Evolutionary conservation across 2,113 vertebrate species (phyloP).

Genomic region (Psophia crepitans): DNA sequence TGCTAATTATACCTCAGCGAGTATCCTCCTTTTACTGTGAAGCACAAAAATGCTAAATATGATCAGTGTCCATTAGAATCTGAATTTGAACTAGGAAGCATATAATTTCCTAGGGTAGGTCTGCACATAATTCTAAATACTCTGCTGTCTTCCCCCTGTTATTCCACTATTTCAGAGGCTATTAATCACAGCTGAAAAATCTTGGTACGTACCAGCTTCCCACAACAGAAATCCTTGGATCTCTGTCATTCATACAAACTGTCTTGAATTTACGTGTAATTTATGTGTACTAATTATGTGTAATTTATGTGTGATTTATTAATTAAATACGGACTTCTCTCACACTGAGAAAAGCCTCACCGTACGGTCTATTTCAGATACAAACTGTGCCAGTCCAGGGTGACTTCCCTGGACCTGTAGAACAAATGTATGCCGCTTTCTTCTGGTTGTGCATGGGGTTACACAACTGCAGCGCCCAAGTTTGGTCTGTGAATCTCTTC

Average conservation of each 20-base stretch:
- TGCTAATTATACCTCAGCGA: not conserved
- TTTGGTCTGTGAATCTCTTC: not conserved
- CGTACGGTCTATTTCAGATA: not conserved
- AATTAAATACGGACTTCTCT: not conserved
- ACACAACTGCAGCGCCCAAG: not conserved
- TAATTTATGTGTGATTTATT: not conserved
- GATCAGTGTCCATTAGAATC: not conserved
- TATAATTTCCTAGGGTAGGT: not conserved
- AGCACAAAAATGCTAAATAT: not conserved
- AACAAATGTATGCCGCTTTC: not conserved
- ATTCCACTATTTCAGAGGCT: not conserved
- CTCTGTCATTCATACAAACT: not conserved
- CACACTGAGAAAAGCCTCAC: not conserved
- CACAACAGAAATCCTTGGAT: not conserved
- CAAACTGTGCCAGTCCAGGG: not conserved
- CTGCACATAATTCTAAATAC: not conserved
- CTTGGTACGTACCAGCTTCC: not conserved
- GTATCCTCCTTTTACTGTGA: not conserved
- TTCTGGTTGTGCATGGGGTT: not conserved
- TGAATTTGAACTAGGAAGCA: not conserved
- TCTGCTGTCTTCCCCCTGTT: not conserved
- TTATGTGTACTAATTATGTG: not conserved
- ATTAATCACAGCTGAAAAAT: not conserved
- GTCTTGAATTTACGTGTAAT: not conserved
- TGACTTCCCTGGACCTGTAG: not conserved